Evolutionary conservation across 2,797 vertebrate species (phyloP).

Genomic region (Eremophila alpestris): DNA sequence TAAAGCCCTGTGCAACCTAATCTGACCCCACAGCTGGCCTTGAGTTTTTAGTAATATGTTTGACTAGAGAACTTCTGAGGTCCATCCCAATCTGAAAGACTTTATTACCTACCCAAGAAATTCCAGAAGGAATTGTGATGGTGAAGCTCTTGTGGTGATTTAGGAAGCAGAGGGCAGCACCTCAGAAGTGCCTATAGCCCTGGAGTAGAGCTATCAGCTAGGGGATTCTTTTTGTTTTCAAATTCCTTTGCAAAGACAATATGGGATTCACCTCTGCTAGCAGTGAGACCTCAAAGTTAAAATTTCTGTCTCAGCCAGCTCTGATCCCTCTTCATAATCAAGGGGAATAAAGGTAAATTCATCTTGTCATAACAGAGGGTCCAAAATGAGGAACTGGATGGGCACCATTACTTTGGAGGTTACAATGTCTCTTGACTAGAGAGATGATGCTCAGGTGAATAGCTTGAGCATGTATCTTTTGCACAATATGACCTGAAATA

Average conservation of each 20-base stretch:
- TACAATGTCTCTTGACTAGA: neutral
- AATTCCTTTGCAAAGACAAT: neutral
- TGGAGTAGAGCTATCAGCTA: neutral
- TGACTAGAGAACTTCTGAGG: neutral
- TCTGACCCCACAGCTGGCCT: neutral
- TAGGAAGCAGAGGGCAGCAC: neutral
- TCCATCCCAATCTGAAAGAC: neutral
- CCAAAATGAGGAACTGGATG: neutral
- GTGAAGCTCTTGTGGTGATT: neutral
- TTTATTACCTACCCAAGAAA: neutral
- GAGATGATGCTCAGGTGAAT: neutral
- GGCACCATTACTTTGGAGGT: neutral
- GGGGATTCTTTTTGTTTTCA: neutral
- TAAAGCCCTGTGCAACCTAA: neutral
- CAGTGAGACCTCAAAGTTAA: neutral
- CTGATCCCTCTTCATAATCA: neutral
- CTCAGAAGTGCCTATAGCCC: neutral
- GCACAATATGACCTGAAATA: neutral
- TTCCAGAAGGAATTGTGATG: neutral
- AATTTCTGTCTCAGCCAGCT: neutral
- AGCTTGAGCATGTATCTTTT: neutral
- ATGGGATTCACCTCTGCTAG: neutral
- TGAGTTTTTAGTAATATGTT: neutral
- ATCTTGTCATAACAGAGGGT: neutral
- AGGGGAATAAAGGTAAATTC: neutral